Conservation (phyloP, 2,888 invertebrate genomes). For the Malthinus flaveolus region DNA sequence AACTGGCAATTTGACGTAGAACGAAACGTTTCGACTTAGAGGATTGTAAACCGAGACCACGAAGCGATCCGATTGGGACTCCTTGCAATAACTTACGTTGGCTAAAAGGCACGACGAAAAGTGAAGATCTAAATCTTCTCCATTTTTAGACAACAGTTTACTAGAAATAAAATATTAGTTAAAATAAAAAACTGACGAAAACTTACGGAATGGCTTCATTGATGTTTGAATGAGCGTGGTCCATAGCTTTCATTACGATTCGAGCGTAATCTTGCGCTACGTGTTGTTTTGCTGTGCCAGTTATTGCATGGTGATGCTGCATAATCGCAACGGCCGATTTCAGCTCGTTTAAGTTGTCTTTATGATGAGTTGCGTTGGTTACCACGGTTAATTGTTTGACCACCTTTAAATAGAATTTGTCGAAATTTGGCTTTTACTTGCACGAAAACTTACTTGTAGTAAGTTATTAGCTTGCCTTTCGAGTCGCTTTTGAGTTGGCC, state of each 20-base stretch:
- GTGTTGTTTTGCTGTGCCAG: conserved; percentile 82
- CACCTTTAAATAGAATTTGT: conserved; percentile 53
- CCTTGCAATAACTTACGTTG: conserved; percentile 64
- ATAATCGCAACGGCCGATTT: conserved; percentile 76
- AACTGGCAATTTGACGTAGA: conserved; percentile 60
- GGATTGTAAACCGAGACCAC: conserved; percentile 67
- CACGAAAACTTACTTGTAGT: conserved; percentile 54
- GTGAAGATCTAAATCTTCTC: conserved; percentile 15
- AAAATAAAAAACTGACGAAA: neutral
- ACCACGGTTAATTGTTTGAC: conserved; percentile 68
- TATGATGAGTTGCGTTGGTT: conserved; percentile 54
- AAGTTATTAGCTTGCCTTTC: conserved; percentile 58
- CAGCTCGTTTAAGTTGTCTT: conserved; percentile 55
- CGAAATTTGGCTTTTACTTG: no score
- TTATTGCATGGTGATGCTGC: conserved; percentile 92
- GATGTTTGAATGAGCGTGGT: conserved; percentile 51
- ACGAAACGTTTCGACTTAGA: conserved; percentile 57
- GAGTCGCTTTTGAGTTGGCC: conserved; percentile 61
- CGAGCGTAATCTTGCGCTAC: conserved; percentile 86
- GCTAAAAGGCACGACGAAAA: conserved; percentile 60
- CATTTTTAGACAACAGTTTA: conserved; percentile 8
- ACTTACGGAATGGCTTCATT: conserved; percentile 14
- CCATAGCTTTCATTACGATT: conserved; percentile 67
- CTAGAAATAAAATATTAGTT: conserved; percentile 3
- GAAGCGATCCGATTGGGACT: conserved; percentile 59